Percentiles rank a stretch among this genome's conserved stretches.
These are phyloP conservation scores for Lochmaea crataegi DNA, from an alignment of 2,888 invertebrate genomes.

Conservation along the genomic window DNA sequence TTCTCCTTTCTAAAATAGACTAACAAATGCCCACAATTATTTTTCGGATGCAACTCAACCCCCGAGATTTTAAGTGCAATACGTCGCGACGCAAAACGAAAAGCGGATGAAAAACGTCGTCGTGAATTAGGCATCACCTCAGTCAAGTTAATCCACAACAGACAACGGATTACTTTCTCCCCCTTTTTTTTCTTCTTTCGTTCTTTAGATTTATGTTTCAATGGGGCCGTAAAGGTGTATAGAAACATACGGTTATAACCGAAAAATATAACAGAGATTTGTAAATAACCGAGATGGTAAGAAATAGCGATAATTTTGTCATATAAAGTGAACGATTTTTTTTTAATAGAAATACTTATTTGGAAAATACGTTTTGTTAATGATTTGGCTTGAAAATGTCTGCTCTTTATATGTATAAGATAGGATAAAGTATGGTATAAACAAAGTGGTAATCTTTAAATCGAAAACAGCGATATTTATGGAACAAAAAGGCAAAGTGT, in stretches of 20 bases:
- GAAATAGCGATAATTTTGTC: no score
- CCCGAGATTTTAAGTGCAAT: constrained; percentile 8
- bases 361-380: no score
- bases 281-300: no score
- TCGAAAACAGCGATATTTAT: no score
- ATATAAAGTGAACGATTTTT: no score
- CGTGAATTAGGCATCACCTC: constrained; percentile 70
- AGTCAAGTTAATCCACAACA: constrained; percentile 62
- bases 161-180: constrained; percentile 53
- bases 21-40: background rate
- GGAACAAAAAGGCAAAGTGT: no score
- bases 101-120: constrained; percentile 68
- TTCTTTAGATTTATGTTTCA: constrained; percentile 26
- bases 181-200: constrained; percentile 9
- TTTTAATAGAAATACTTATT: no score
- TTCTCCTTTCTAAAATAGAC: background rate
- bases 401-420: no score
- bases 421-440: no score
- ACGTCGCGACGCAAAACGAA: constrained; percentile 40
- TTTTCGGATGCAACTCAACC: background rate
- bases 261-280: background rate
- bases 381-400: no score
- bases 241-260: background rate
- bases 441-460: no score
- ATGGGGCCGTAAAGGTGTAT: constrained; percentile 24